These are phyloP conservation scores for Rhinoraja longicauda DNA, from an alignment of 2,797 vertebrate species.

Conservation along the genomic window DNA sequence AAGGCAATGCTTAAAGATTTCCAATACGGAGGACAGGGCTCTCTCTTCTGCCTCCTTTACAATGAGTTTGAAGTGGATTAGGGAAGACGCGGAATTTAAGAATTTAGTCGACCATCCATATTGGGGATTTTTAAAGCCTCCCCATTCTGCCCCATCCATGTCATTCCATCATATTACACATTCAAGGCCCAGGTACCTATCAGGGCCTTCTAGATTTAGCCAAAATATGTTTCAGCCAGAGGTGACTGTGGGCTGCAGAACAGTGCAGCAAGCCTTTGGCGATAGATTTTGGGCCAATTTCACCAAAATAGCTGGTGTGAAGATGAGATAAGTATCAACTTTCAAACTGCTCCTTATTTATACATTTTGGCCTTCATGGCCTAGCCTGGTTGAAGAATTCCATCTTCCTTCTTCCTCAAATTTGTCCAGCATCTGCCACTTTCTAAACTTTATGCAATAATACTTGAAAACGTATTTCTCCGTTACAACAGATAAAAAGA, in stretches of 20 bases:
- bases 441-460: background rate
- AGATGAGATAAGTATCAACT: background rate
- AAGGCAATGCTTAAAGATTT: too few relatives aligned
- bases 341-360: constrained; percentile 6
- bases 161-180: too few relatives aligned
- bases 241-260: too few relatives aligned
- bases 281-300: background rate
- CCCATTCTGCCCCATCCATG: too few relatives aligned
- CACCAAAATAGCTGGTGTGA: background rate
- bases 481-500: background rate
- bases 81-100: background rate
- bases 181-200: too few relatives aligned
- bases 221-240: too few relatives aligned
- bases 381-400: background rate
- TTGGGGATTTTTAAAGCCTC: background rate
- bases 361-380: background rate
- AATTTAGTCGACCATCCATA: background rate
- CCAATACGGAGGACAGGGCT: background rate
- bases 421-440: background rate
- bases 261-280: too few relatives aligned
- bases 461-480: background rate
- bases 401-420: background rate
- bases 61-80: background rate
- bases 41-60: background rate
- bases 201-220: too few relatives aligned